phyloP scores from a whole-genome alignment of 2,113 vertebrate species.

The Toxostoma redivivum region DNA sequence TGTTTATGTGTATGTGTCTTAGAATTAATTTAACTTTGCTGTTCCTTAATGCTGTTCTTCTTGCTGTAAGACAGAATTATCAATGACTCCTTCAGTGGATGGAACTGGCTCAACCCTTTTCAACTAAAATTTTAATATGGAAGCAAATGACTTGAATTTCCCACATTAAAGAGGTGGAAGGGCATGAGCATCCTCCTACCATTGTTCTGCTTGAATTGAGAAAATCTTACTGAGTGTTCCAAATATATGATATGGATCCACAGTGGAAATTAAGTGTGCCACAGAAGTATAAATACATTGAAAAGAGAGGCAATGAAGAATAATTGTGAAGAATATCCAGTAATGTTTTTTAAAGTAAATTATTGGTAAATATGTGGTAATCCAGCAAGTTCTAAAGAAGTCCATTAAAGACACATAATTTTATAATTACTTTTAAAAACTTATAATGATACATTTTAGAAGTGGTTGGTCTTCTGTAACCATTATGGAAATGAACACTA shows the following conservation, averaged over 20 bases:
- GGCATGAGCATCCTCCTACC: background rate
- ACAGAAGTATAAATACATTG: background rate
- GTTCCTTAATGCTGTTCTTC: conserved; percentile 30
- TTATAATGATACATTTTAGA: background rate
- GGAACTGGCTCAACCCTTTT: background rate
- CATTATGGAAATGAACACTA: background rate
- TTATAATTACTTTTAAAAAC: background rate
- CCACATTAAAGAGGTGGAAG: background rate
- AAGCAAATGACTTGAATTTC: background rate
- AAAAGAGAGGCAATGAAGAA: background rate
- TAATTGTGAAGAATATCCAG: background rate
- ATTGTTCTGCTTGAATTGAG: background rate
- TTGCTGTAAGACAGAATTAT: conserved; percentile 22
- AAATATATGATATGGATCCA: background rate
- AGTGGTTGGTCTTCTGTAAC: background rate
- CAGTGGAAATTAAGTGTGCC: background rate
- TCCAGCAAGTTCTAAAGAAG: background rate
- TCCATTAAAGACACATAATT: background rate
- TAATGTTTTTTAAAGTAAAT: background rate
- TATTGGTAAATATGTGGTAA: background rate
- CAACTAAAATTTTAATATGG: background rate
- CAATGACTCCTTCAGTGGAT: conserved; percentile 35
- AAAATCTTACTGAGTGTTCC: background rate
- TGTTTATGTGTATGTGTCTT: conserved; percentile 65
- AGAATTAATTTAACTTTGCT: conserved; percentile 64